Evolutionary conservation across 2,888 invertebrate species (phyloP), one percentile per base, ranked within the genome.

Genomic region (Drosophila lacicola): DNA sequence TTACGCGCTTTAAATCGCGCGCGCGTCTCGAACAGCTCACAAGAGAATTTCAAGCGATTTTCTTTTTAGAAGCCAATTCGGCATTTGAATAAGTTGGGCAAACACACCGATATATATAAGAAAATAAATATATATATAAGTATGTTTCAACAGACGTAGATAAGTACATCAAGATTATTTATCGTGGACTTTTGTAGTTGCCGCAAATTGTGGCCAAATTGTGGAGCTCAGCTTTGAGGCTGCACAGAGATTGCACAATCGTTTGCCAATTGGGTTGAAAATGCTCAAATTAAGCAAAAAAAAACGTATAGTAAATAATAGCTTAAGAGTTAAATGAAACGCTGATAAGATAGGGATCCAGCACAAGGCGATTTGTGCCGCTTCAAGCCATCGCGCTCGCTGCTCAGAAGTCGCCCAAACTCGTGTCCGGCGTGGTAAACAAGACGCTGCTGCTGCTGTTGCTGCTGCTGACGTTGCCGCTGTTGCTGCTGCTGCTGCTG

Each of bases 271-370:
- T 6, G 10, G 2, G 3, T 37, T 6, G 6, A 14, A 36, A 9
- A 36, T 13, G 34, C 21, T 51, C 14, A 11, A 5, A 1, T 4
- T 4, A 33, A 33, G 3, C 13, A n/a, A 2, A 10, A 2, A 2
- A 19, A 34, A 8, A 8, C 2, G 6, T 2, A 29, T 29, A 29
- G 8, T 29, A 29, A 29, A 29, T 8, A 29, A 29, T 29, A 29
- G 33, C 70, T 64, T 70, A 74, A 10, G 19, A 49, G 49, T 53
- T 74, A 69, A 37, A 45, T 45, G 63, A 56, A 60, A 50, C 39
- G 36, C 69, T 69, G 60, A 69, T 69, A 74, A 21, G 29, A 11
- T 25, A n/a, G 37, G 33, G 25, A 11, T 25, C 41, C 21, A 9
- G 4, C 34, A 56, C n/a, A 33, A 21, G 13, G 29, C 67, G 19